Evolutionary conservation across 1,140 invertebrate genomes (phyloP).

Genomic region (Episyrphus balteatus): DNA sequence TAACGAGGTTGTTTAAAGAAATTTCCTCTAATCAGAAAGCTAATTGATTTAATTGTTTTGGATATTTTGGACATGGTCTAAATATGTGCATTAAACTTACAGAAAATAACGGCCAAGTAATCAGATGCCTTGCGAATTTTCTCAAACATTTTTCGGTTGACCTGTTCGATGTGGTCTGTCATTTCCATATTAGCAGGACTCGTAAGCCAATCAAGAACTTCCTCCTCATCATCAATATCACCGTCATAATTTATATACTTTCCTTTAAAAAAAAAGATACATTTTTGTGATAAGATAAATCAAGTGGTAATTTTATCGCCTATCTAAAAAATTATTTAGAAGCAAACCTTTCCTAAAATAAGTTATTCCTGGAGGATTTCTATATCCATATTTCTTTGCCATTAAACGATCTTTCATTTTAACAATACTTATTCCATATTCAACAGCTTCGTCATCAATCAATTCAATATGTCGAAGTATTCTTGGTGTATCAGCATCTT

Average conservation of each 20-base stretch:
- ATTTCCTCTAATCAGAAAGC: too few species aligned
- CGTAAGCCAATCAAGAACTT: slow-evolving; percentile 86
- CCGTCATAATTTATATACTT: slow-evolving; percentile 88
- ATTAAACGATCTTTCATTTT: slow-evolving; percentile 82
- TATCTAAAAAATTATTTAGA: too few species aligned
- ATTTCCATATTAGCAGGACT: slow-evolving; percentile 91
- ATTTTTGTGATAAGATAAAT: not conserved
- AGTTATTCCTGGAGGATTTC: slow-evolving; percentile 79
- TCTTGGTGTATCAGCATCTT: slow-evolving; percentile 62
- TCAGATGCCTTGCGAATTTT: slow-evolving; percentile 82
- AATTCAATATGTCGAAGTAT: slow-evolving; percentile 75
- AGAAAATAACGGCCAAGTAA: slow-evolving; percentile 90
- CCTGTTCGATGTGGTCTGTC: slow-evolving; percentile 84
- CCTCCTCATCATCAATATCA: slow-evolving; percentile 86
- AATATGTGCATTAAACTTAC: slow-evolving; percentile 56
- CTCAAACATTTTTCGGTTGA: slow-evolving; percentile 88
- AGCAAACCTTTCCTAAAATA: slow-evolving; percentile 70
- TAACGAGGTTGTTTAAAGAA: too few species aligned
- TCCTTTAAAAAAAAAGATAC: slow-evolving; percentile 12
- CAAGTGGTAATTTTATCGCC: too few species aligned
- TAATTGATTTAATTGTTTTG: too few species aligned
- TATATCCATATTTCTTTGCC: slow-evolving; percentile 88
- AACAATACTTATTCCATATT: slow-evolving; percentile 86
- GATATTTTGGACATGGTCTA: too few species aligned
- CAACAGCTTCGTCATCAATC: slow-evolving; percentile 81